Conservation (phyloP, 2,797 vertebrate species). For the Pelochelys cantorii region DNA sequence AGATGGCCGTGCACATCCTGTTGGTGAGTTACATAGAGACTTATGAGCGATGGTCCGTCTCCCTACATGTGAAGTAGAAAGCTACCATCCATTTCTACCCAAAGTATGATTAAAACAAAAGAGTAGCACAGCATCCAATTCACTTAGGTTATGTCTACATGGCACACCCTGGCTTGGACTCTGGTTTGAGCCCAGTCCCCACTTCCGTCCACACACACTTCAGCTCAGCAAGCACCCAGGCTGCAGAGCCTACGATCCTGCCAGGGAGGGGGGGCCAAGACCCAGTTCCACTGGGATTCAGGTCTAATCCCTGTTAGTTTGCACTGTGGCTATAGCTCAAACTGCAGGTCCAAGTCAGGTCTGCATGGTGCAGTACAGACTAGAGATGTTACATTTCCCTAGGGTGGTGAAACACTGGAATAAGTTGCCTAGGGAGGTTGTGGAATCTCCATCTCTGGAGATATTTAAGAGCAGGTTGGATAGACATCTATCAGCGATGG, state of each 20-base stretch:
- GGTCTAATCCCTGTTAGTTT: too few relatives aligned
- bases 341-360: background rate
- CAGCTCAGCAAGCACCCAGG: background rate
- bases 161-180: background rate
- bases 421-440: too few relatives aligned
- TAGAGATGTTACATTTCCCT: too few relatives aligned
- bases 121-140: background rate
- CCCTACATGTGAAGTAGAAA: constrained; percentile 34
- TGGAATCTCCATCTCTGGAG: too few relatives aligned
- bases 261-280: background rate
- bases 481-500: too few relatives aligned
- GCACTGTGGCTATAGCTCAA: too few relatives aligned
- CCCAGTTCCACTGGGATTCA: too few relatives aligned
- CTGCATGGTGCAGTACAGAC: background rate
- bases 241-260: background rate
- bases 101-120: background rate
- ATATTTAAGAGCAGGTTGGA: too few relatives aligned
- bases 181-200: fast-evolving
- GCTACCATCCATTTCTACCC: constrained; percentile 1
- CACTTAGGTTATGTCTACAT: background rate
- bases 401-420: too few relatives aligned
- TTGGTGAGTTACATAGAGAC: constrained; percentile 60
- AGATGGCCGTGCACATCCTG: constrained; percentile 65
- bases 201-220: background rate
- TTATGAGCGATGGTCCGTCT: constrained; percentile 55